phyloP scores from a whole-genome alignment of 2,888 invertebrate species.

The Watsonalla cultraria region DNA sequence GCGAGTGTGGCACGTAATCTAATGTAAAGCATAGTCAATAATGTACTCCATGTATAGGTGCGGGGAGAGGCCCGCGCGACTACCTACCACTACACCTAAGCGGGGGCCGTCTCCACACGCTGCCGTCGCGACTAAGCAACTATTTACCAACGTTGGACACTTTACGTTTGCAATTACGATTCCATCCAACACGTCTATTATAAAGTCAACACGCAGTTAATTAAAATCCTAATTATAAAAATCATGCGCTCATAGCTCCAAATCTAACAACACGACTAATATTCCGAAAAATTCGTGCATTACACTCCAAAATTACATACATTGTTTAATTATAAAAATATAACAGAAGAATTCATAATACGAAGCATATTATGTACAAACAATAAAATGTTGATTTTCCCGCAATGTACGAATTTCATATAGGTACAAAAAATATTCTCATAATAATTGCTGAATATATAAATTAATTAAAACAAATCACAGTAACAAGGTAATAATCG shows the following conservation, averaged over 20 bases:
- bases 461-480: conserved; percentile 69
- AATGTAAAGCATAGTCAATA: conserved; percentile 7
- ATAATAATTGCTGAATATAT: conserved; percentile 34
- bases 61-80: background rate
- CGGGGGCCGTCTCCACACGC: background rate
- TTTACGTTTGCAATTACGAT: conserved; percentile 49
- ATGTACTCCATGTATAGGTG: conserved; percentile 1
- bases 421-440: conserved; percentile 39
- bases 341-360: conserved; percentile 34
- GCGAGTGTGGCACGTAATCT: conserved; percentile 37
- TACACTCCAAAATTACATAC: conserved; percentile 41
- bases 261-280: conserved; percentile 51
- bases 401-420: conserved; percentile 46
- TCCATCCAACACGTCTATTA: conserved; percentile 56
- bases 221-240: conserved; percentile 62
- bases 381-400: conserved; percentile 15
- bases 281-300: conserved; percentile 34
- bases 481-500: conserved; percentile 68
- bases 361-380: conserved; percentile 33
- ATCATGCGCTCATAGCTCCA: conserved; percentile 71
- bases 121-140: conserved; percentile 18
- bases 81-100: background rate
- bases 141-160: conserved; percentile 36
- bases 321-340: conserved; percentile 35
- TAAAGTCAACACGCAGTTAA: conserved; percentile 52